Base-by-base conservation (phyloP, 2,797 vertebrate genomes). In the Channallabes apus region DNA sequence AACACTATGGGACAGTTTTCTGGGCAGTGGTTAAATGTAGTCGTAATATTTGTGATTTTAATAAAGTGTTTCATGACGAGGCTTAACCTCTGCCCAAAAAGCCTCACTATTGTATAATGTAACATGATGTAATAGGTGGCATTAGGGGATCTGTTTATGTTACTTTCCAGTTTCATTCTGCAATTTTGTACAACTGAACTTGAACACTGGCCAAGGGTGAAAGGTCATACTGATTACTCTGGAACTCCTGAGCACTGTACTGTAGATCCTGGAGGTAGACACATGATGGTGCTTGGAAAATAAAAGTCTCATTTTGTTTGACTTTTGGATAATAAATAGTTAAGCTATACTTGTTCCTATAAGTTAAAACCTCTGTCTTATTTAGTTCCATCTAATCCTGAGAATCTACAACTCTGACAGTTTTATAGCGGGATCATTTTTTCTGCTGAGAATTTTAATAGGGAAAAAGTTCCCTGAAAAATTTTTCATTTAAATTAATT, bases 101-200 rank as follows among this genome's bases (percentile, higher is more conserved):
- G 6, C 15, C 41, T 35, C 78, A 72, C 41, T 11, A 75, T 59
- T 81, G 61, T 84, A 80, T 84, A 61, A n/a, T 61, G 82, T 80
- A 87, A 58, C 68, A 76, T 54, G 14, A 69, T 65, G 51, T 58
- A 62, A 58, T 51, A 81, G 35, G 27, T 69, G 35, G 68, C 69
- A 84, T 84, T 80, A 80, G 80, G 68, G 61, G n/a, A 67, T 68
- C 27, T 27, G 27, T 78, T 82, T 51, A 65, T 17, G 61, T 68
- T 67, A 62, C 69, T 80, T 86, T 80, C 67, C 77, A 86, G 68
- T 72, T 59, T 75, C 29, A 80, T 80, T 80, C 62, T 67, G 41
- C 79, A 67, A 22, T 81, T 64, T 84, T 80, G 35, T 77, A 83
- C 64, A 62, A 62, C 32, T 86, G 27, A 73, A 83, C 68, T 80